Conservation (phyloP, 1,140 invertebrate species). For the Drosophila pandora region DNA sequence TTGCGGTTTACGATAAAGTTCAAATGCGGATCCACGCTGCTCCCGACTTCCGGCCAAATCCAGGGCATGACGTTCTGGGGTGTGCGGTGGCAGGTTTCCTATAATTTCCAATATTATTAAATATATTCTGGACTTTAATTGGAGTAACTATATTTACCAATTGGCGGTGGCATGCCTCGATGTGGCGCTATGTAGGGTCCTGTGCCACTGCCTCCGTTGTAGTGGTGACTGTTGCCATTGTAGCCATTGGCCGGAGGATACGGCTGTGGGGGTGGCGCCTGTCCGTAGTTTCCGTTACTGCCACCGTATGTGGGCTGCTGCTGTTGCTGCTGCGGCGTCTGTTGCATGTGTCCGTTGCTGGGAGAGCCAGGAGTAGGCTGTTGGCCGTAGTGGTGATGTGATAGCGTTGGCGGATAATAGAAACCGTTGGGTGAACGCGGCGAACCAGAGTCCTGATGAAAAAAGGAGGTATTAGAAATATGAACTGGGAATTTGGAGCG, state of each 20-base stretch:
- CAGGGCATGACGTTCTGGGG: slow-evolving; percentile 83
- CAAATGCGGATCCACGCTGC: slow-evolving; percentile 96
- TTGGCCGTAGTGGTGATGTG: slow-evolving; percentile 84
- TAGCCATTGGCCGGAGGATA: slow-evolving; percentile 73
- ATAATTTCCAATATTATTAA: background rate
- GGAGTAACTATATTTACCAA: slow-evolving; percentile 47
- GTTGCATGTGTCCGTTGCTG: slow-evolving; percentile 50
- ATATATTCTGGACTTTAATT: background rate
- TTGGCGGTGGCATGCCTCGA: slow-evolving; percentile 84
- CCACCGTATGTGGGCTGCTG: slow-evolving; percentile 65
- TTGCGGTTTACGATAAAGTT: slow-evolving; percentile 95
- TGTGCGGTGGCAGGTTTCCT: slow-evolving; percentile 79
- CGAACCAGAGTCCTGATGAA: slow-evolving; percentile 74
- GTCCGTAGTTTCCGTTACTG: slow-evolving; percentile 69
- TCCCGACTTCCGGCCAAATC: slow-evolving; percentile 94
- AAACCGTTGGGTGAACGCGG: slow-evolving; percentile 83
- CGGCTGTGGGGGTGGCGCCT: slow-evolving; percentile 57
- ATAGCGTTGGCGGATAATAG: slow-evolving; percentile 83
- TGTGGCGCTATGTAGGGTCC: slow-evolving; percentile 84
- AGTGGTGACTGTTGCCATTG: slow-evolving; percentile 78
- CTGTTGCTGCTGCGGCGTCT: slow-evolving; percentile 52
- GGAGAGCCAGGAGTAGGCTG: slow-evolving; percentile 74
- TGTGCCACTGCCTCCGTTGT: slow-evolving; percentile 78
- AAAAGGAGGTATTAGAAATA: background rate
- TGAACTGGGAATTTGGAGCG: background rate